Base-by-base conservation (phyloP, 2,888 invertebrate genomes). In the Sphaerophoria taeniata region DNA sequence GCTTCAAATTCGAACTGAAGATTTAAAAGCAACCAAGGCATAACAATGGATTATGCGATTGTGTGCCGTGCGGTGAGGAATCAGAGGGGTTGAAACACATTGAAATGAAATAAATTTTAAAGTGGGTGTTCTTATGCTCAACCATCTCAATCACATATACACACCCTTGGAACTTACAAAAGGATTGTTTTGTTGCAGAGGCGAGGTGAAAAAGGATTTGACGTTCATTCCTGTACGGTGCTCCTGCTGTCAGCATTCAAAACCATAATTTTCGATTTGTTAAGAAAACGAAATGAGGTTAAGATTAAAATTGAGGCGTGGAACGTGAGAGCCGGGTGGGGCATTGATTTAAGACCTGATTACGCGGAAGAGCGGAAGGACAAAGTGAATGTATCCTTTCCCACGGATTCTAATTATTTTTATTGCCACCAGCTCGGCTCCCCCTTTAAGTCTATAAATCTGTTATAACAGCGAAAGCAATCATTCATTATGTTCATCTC, bases 61-160 rank as follows among this genome's bases (percentile, higher is more conserved):
- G 24, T 39, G 39, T 39, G 39, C 7, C 45, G 36, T 51, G 34
- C 5, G 14, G 49, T 31, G 12, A 9, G 36, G 33, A 31, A 39
- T 9, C 43, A 24, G 43, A 53, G 45, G 56, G n/a, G 43, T 3
- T 39, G 61, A 49, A 71, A 75, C 56, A 60, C 69, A 84, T 67
- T 79, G 74, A 72, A 80, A 84, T 80, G 71, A 76, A 75, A 75
- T 79, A 78, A 65, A 83, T 74, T 78, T 83, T 71, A 16, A 77
- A 82, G 61, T 65, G 65, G 56, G 60, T 70, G 75, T 72, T 84
- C 55, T 84, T 79, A 75, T 79, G 51, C 53, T 2, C 1, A 24
- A 24, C 24, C 24, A 24, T 24, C 24, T 24, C 24, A 11, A 43
- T 9, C 43, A 43, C 39, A 39, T 39, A 58, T 11, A 58, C 56